These are phyloP conservation scores for Tromatobia lineatoria DNA, from an alignment of 2,888 invertebrate species.

Conservation along the genomic window DNA sequence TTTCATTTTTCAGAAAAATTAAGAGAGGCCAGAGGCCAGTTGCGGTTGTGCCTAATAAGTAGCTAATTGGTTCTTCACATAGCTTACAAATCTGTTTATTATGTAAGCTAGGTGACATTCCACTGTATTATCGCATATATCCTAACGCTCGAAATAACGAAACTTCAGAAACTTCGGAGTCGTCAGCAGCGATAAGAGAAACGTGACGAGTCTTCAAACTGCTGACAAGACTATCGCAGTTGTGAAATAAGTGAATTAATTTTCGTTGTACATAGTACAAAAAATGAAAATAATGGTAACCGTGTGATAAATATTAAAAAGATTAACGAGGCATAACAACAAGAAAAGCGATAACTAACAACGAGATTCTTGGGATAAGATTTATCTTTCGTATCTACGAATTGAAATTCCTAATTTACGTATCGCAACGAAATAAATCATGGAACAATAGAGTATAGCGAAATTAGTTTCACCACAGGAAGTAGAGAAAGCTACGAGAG, in stretches of 20 bases:
- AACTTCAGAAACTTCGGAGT: conserved; percentile 34
- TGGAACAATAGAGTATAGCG: not conserved
- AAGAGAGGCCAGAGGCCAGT: too few species aligned
- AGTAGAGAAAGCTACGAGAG: conserved; percentile 10
- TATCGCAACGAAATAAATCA: not conserved
- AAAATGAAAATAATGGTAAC: not conserved
- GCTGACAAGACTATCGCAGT: conserved; percentile 26
- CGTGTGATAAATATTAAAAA: not conserved
- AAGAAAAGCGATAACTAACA: not conserved
- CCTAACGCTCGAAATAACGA: conserved; percentile 10
- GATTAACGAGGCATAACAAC: not conserved
- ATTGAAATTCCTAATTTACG: not conserved
- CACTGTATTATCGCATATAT: conserved; percentile 8
- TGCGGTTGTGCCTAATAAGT: not conserved
- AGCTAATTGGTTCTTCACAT: not conserved
- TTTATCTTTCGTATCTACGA: not conserved
- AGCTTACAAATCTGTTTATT: not conserved
- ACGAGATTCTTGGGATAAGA: not conserved
- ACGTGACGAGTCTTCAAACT: conserved; percentile 21
- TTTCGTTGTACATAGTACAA: not conserved
- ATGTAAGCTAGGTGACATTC: not conserved
- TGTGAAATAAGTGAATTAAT: conserved; percentile 24
- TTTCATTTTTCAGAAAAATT: not conserved
- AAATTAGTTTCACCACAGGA: not conserved
- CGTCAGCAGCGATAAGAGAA: conserved; percentile 42